Conservation (phyloP, 2,888 invertebrate genomes). For the Exocentrus adspersus region DNA sequence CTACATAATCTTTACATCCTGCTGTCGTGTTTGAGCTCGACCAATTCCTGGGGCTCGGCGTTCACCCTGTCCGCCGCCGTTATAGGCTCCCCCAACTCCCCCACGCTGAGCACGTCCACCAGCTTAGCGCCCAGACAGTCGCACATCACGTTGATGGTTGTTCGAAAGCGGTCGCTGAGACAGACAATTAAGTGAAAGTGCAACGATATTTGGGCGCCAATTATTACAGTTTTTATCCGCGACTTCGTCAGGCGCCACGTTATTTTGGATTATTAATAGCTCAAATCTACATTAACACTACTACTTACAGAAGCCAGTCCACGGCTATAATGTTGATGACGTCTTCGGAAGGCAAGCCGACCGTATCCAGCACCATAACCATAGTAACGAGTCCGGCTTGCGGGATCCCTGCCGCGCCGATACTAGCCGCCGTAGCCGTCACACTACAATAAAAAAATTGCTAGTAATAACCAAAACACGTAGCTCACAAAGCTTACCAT, state of each 20-base stretch:
- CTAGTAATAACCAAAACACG: too few species aligned
- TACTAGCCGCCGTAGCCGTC: conserved; percentile 95
- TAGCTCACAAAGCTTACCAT: conserved; percentile 77
- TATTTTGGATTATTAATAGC: too few species aligned
- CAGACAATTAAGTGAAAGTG: conserved; percentile 9
- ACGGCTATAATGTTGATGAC: conserved; percentile 91
- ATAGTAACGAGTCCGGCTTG: conserved; percentile 96
- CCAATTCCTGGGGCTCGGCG: conserved; percentile 72
- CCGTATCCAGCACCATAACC: conserved; percentile 94
- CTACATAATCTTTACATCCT: conserved; percentile 36
- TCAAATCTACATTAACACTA: too few species aligned
- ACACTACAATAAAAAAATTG: too few species aligned
- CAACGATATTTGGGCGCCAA: too few species aligned
- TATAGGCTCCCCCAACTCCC: conserved; percentile 68
- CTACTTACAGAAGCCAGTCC: conserved; percentile 90
- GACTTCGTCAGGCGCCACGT: too few species aligned
- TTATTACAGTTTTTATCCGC: too few species aligned
- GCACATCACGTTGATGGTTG: conserved; percentile 94
- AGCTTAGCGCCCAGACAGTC: conserved; percentile 94
- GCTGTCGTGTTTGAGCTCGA: conserved; percentile 65
- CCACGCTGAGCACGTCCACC: conserved; percentile 84
- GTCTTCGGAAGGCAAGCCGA: conserved; percentile 89
- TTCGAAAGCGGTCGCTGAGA: conserved; percentile 84
- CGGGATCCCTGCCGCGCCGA: conserved; percentile 97
- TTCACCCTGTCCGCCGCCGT: conserved; percentile 64